These are phyloP conservation scores for Sitobion miscanthi DNA, from an alignment of 1,140 invertebrate species.

Conservation along the genomic window DNA sequence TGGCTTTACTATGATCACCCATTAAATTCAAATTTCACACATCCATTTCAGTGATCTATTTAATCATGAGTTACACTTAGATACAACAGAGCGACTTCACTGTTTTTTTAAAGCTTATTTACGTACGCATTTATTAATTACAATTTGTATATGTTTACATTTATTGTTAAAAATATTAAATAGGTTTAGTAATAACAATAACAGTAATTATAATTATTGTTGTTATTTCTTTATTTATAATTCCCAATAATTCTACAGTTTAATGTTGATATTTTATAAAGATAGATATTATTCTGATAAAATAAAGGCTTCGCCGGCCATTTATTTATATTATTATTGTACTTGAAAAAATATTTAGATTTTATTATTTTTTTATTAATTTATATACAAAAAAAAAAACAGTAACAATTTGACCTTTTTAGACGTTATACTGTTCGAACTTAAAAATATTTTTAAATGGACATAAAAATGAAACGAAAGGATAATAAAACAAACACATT, in stretches of 20 bases:
- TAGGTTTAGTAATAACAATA: background rate
- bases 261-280: no score
- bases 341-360: background rate
- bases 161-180: background rate
- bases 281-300: no score
- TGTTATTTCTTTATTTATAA: no score
- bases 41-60: background rate
- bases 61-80: background rate
- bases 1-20: background rate
- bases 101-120: background rate
- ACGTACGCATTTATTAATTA: background rate
- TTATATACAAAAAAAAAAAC: background rate
- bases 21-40: background rate
- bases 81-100: background rate
- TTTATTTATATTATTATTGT: background rate
- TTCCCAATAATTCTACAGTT: background rate
- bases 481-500: background rate
- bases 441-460: background rate
- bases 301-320: no score
- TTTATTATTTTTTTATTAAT: background rate
- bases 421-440: background rate
- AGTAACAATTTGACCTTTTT: background rate
- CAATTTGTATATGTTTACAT: no score
- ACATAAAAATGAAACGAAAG: constrained; percentile 8
- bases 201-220: no score